These are phyloP conservation scores for Menidia menidia DNA, from an alignment of 2,797 vertebrate species.

Conservation along the genomic window DNA sequence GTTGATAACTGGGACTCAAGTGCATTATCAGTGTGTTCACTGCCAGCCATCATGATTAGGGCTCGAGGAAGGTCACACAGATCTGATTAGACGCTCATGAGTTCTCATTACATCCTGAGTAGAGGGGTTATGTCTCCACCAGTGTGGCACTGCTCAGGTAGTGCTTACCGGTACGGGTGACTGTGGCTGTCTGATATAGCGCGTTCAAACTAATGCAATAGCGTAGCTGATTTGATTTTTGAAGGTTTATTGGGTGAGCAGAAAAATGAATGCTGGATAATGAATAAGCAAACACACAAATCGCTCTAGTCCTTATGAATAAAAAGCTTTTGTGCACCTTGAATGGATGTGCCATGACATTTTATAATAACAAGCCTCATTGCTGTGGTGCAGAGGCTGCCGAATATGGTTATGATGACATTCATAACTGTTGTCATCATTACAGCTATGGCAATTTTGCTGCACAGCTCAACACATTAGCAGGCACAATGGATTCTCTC, in stretches of 20 bases:
- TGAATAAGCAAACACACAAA: constrained; percentile 45
- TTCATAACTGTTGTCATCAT: constrained; percentile 75
- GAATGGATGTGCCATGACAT: constrained; percentile 62
- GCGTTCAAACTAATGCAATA: constrained; percentile 21
- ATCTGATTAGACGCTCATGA: constrained; percentile 82
- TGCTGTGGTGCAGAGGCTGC: constrained; percentile 45
- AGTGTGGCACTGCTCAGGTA: constrained; percentile 55
- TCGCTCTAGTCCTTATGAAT: constrained; percentile 41
- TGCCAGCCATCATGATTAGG: constrained; percentile 80
- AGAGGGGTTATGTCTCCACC: constrained; percentile 66
- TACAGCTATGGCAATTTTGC: constrained; percentile 65
- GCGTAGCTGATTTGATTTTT: constrained; percentile 55
- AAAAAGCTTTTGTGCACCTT: constrained; percentile 65
- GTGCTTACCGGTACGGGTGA: constrained; percentile 36
- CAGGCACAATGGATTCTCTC: constrained; percentile 55
- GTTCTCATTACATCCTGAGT: constrained; percentile 75
- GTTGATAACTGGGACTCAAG: constrained; percentile 80
- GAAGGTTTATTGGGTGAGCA: constrained; percentile 41
- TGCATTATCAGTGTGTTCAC: constrained; percentile 82
- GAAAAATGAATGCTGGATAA: constrained; percentile 44
- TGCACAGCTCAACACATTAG: constrained; percentile 60
- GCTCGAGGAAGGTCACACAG: constrained; percentile 76
- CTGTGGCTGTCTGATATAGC: constrained; percentile 16
- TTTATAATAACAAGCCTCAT: constrained; percentile 61
- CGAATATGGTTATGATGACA: constrained; percentile 68